phyloP scores from a whole-genome alignment of 35 echinoderm and acorn worm species.

The Stichopus chloronotus region DNA sequence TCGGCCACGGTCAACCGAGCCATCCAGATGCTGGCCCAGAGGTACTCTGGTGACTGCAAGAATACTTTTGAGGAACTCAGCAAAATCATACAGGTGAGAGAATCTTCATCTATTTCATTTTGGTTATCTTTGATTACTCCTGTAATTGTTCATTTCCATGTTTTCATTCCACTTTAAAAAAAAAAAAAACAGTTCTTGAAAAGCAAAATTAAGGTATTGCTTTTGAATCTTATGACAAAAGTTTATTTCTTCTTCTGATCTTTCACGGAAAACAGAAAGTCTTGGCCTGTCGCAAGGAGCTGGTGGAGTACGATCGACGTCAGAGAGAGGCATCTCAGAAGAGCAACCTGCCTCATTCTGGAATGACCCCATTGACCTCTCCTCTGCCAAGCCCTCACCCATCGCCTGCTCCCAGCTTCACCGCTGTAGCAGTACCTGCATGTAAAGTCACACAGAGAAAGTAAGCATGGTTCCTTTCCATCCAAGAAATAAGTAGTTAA shows the following conservation, averaged over 20 bases:
- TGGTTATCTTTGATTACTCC: background rate
- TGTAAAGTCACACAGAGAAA: constrained; percentile 84
- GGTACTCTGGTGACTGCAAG: constrained; percentile 96
- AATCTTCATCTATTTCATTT: too few species aligned
- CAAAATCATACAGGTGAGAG: constrained; percentile 96
- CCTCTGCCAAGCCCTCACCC: constrained; percentile 90
- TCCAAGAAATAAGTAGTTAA: background rate
- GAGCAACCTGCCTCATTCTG: constrained; percentile 70
- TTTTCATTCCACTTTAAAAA: too few species aligned
- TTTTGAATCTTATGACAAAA: too few species aligned
- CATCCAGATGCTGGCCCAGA: constrained; percentile 91
- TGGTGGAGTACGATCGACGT: constrained; percentile 92
- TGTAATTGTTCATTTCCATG: background rate
- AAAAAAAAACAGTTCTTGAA: too few species aligned
- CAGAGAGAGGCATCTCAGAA: constrained; percentile 85
- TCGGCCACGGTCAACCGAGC: constrained; percentile 80
- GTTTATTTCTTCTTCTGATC: too few species aligned
- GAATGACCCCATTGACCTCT: constrained; percentile 86
- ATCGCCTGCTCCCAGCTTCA: constrained; percentile 72
- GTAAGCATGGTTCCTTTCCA: constrained; percentile 42
- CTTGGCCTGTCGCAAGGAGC: constrained; percentile 94
- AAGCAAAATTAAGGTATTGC: too few species aligned
- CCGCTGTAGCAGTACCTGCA: constrained; percentile 67
- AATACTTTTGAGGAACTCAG: constrained; percentile 97
- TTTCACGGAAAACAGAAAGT: constrained; percentile 77